phyloP scores from a whole-genome alignment of 2,888 invertebrate genomes.

The Eilema depressum region DNA sequence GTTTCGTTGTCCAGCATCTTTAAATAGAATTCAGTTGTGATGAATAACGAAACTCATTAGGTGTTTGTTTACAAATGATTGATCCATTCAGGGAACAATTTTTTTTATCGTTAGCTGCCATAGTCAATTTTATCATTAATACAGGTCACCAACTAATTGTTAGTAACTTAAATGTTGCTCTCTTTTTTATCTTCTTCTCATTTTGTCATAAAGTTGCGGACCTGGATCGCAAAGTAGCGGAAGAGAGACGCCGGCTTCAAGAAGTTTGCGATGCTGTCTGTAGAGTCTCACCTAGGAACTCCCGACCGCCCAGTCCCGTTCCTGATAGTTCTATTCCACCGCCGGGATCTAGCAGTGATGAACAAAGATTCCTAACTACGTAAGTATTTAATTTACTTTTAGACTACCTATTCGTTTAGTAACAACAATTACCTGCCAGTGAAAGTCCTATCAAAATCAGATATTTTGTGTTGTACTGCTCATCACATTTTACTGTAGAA shows the following conservation, averaged over 20 bases:
- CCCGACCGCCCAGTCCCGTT: conserved; percentile 45
- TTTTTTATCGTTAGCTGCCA: no score
- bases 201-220: conserved; percentile 67
- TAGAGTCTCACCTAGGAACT: conserved; percentile 46
- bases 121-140: not conserved
- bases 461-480: not conserved
- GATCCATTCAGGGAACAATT: no score
- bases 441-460: not conserved
- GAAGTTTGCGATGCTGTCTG: conserved; percentile 78
- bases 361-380: not conserved
- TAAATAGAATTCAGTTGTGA: no score
- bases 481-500: not conserved
- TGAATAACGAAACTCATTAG: no score
- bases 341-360: conserved; percentile 18
- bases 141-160: no score
- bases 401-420: no score
- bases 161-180: not conserved
- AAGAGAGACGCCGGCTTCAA: conserved; percentile 72
- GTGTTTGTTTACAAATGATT: no score
- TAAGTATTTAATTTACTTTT: not conserved
- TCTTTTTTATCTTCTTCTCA: not conserved
- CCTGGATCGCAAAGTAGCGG: conserved; percentile 76
- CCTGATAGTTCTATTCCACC: conserved; percentile 14
- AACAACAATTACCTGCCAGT: not conserved
- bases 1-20: not conserved